Evolutionary conservation across 35 echinoderm and acorn worm species (phyloP).

Genomic region (Stichopus chloronotus): DNA sequence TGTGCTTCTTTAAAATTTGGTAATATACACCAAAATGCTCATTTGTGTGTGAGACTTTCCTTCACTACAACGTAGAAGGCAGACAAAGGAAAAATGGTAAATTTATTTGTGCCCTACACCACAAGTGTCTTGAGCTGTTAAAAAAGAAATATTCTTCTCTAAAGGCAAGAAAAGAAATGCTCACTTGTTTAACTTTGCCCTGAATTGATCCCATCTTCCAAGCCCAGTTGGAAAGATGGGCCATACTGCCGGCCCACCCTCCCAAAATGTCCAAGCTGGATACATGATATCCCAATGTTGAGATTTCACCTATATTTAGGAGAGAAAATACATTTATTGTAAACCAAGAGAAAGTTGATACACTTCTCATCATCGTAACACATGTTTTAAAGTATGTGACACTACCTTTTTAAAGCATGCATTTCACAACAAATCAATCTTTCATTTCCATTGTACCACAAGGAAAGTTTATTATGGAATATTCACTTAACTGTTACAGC

Average conservation of each 20-base stretch:
- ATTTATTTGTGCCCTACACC: no score
- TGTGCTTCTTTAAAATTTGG: no score
- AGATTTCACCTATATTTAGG: slow-evolving; percentile 59
- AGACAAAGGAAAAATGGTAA: no score
- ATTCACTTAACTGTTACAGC: no score
- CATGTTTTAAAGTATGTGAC: no score
- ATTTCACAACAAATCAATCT: background rate
- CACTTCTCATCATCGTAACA: background rate
- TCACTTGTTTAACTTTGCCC: slow-evolving; percentile 87
- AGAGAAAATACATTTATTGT: background rate
- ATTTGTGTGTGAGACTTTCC: no score
- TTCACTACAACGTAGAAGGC: no score
- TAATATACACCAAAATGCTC: no score
- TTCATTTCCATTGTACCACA: no score
- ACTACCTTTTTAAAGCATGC: background rate
- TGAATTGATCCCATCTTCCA: slow-evolving; percentile 96
- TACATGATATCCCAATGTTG: slow-evolving; percentile 98
- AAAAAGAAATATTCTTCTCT: background rate
- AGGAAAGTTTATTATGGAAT: no score
- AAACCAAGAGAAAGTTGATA: background rate
- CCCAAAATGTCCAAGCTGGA: slow-evolving; percentile 99
- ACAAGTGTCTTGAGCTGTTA: no score
- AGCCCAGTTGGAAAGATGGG: slow-evolving; percentile 95
- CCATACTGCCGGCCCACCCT: slow-evolving; percentile 98
- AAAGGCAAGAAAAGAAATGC: background rate